A percentile compares a stretch with the other conserved stretches of the same genome.
These are phyloP conservation scores for Sabatieria punctata DNA, from an alignment of 2,888 invertebrate species.

Conservation along the genomic window DNA sequence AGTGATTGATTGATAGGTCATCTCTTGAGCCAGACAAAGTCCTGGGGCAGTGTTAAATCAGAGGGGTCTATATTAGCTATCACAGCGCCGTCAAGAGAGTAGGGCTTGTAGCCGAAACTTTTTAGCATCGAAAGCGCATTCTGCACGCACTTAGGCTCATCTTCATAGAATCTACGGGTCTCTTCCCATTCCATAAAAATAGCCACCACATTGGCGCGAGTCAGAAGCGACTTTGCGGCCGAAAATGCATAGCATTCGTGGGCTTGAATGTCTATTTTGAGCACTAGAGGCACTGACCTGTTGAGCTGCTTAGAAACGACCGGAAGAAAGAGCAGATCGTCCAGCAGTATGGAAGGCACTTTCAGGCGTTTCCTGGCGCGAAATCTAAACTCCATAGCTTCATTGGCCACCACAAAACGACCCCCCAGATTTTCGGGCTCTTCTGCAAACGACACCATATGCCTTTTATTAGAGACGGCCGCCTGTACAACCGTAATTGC, in stretches of 20 bases:
- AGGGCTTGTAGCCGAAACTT: background rate
- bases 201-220: background rate
- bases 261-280: background rate
- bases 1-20: too few species aligned
- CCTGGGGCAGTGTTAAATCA: background rate
- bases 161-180: background rate
- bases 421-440: background rate
- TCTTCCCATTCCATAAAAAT: background rate
- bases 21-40: background rate
- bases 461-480: background rate
- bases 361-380: background rate
- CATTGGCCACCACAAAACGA: background rate
- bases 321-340: background rate
- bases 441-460: background rate
- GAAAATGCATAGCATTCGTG: background rate
- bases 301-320: too few species aligned
- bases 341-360: background rate
- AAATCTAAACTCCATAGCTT: background rate
- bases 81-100: background rate
- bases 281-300: background rate
- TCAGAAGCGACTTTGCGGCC: background rate
- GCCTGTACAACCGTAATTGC: background rate
- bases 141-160: background rate
- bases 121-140: background rate
- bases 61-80: background rate